Base-by-base conservation (phyloP, 2,797 vertebrate species). In the Caiman crocodilus region DNA sequence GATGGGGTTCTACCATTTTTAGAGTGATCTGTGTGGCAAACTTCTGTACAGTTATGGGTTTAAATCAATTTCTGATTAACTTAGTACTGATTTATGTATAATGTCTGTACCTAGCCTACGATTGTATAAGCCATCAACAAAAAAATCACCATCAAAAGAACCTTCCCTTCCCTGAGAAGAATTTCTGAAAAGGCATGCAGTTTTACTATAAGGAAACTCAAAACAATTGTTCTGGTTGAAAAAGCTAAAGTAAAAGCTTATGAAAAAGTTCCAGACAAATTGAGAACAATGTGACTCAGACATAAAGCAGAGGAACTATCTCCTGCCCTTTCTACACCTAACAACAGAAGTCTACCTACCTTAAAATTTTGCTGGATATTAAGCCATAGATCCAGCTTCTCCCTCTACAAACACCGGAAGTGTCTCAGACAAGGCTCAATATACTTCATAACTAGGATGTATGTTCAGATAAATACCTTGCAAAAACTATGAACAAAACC, bases 211-310 rank as follows among this genome's bases (percentile, higher is more conserved):
- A 94, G 58, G 21, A 92, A 91, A 82, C 60, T 65, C 42, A 76
- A 82, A 87, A 80, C 16, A 63, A 20, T 77, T 26, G 76, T 6
- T 81, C 35, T 16, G 30, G 42, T 0, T 35, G 25, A 57, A 88
- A 91, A 58, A 87, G 76, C 83, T 3, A 50, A 93, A 94, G 71
- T 3, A 88, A 50, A 77, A 94, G 82, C 11, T 25, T n/a, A 92
- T 42, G 83, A 87, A 92, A 92, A 61, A 55, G 15, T 55, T 74
- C 60, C 74, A 85, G 60, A 85, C 16, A 76, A 4, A 87, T 83
- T 75, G 67, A 80, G 79, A 87, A 90, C 5, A 77, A 12, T 14
- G 86, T 89, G 81, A 94, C 64, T 80, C 71, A 90, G 79, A 78
- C 17, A 58, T 4, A 77, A 91, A 85, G 75, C 50, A 84, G n/a